A percentile compares a stretch with the other conserved stretches of the same genome.
Evolutionary conservation across 2,113 vertebrate species (phyloP).

Genomic region (Sander vitreus): DNA sequence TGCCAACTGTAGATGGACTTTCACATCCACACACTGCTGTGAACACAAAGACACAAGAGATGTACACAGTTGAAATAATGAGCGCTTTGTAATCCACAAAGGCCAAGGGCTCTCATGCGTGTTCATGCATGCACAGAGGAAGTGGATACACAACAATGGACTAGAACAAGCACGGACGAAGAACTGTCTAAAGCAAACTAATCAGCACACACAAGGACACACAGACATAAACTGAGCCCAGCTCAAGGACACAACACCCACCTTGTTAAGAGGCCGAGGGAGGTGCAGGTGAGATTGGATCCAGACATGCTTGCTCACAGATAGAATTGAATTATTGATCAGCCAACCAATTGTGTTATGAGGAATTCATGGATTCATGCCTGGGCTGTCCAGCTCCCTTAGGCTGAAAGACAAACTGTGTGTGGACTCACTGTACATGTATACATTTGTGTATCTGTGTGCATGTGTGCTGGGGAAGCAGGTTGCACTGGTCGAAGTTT

Average conservation of each 20-base stretch:
- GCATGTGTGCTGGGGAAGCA: constrained; percentile 2
- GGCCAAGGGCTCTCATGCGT: constrained; percentile 43
- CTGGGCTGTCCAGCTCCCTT: constrained; percentile 53
- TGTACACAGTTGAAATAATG: constrained; percentile 62
- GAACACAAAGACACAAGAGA: constrained; percentile 38
- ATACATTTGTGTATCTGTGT: constrained; percentile 41
- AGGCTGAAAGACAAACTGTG: constrained; percentile 49
- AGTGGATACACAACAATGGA: constrained; percentile 38
- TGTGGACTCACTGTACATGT: constrained; percentile 55
- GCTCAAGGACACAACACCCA: constrained; percentile 78
- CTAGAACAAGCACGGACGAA: constrained; percentile 32
- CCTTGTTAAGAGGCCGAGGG: constrained; percentile 73
- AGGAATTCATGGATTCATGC: constrained; percentile 80
- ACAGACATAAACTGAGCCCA: constrained; percentile 29
- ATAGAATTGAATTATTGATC: constrained; percentile 88
- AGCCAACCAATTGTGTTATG: constrained; percentile 84
- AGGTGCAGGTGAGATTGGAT: constrained; percentile 81
- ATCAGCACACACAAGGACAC: constrained; percentile 55
- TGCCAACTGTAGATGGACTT: constrained; percentile 33
- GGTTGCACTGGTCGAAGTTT: constrained; percentile 62
- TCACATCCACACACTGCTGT: constrained; percentile 27
- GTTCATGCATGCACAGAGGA: constrained; percentile 38
- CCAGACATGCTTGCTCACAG: constrained; percentile 78
- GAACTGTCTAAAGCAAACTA: constrained; percentile 52
- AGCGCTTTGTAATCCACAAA: constrained; percentile 52